These are phyloP conservation scores for Poeciliopsis paucimaculata DNA, from an alignment of 2,797 vertebrate genomes.

Conservation along the genomic window DNA sequence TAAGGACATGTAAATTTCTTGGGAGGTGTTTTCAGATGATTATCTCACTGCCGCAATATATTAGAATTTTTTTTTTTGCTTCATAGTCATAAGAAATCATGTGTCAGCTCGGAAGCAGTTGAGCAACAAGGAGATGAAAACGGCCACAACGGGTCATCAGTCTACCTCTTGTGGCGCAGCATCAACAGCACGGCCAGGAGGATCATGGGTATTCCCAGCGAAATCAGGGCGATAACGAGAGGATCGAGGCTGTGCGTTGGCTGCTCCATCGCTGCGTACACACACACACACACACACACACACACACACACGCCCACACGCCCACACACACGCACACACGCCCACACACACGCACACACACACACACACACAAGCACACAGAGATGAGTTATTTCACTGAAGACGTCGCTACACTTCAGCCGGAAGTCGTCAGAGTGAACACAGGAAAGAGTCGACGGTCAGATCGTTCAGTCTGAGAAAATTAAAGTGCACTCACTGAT, in stretches of 20 bases:
- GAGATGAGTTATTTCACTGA: neutral
- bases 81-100: neutral
- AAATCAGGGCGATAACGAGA: constrained; percentile 41
- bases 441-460: neutral
- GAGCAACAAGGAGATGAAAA: neutral
- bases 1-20: too few species aligned
- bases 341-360: constrained; percentile 21
- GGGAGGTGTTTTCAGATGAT: too few species aligned
- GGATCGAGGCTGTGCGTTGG: constrained; percentile 11
- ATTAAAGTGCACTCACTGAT: constrained; percentile 53
- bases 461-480: neutral
- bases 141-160: neutral
- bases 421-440: neutral
- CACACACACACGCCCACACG: neutral
- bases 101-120: neutral
- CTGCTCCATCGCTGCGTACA: constrained; percentile 35
- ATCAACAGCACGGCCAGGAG: constrained; percentile 68
- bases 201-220: constrained; percentile 71
- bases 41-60: too few species aligned
- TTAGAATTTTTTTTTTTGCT: neutral
- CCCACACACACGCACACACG: neutral
- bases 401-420: neutral
- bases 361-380: neutral
- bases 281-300: constrained; percentile 19
- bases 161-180: constrained; percentile 64